Evolutionary conservation across 2,113 vertebrate species (phyloP).

Genomic region (Naja naja): DNA sequence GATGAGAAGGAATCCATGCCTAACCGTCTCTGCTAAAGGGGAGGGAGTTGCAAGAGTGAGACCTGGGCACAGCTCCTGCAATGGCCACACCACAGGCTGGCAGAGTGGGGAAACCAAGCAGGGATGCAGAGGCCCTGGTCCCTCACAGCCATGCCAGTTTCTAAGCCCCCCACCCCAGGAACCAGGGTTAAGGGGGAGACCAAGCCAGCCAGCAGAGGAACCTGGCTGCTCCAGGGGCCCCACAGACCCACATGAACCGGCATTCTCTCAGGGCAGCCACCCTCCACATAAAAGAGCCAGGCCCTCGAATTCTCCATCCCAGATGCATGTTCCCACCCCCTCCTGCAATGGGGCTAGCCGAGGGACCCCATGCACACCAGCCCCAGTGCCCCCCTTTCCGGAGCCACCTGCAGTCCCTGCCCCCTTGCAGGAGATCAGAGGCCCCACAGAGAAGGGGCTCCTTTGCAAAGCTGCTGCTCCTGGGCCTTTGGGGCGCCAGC

Average conservation of each 20-base stretch:
- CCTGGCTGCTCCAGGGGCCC: too few species aligned
- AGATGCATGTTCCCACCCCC: too few species aligned
- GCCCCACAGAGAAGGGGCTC: too few species aligned
- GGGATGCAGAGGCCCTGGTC: background rate
- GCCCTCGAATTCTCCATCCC: too few species aligned
- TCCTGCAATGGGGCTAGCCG: too few species aligned
- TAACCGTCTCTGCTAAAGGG: background rate
- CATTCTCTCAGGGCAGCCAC: background rate
- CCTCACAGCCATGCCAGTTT: background rate
- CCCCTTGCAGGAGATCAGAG: too few species aligned
- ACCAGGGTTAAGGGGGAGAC: too few species aligned
- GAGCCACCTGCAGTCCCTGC: too few species aligned
- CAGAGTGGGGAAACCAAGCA: background rate
- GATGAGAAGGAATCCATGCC: background rate
- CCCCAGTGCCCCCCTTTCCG: too few species aligned
- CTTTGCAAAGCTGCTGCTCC: background rate
- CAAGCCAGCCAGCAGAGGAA: background rate
- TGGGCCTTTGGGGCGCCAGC: too few species aligned
- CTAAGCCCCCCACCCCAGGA: background rate
- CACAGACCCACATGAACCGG: too few species aligned
- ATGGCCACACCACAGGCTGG: background rate
- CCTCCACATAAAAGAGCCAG: background rate
- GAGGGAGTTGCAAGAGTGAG: background rate
- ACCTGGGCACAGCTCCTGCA: background rate
- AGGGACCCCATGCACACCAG: background rate